Base-by-base conservation (phyloP, 1,140 invertebrate species). In the Caerostris extrusa region DNA sequence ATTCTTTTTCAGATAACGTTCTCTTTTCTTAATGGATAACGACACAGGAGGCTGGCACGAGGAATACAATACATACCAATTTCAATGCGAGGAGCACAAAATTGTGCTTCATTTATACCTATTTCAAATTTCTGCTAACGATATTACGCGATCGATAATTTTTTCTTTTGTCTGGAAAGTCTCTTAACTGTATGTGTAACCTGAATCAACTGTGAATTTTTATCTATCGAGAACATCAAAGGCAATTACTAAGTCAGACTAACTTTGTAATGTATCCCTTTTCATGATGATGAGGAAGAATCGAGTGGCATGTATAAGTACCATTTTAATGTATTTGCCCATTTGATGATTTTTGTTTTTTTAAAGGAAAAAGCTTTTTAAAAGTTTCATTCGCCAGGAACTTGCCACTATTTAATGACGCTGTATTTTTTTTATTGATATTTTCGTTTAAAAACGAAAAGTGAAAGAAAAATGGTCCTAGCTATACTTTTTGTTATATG, bases 271-370 rank as follows among this genome's bases (percentile, higher is more conserved):
- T 83, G 17, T 83, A 83, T n/a, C 56, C 34, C 53, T 56, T 83
- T 57, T 57, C 8, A 6, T 53, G 57, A 4, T n/a, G 34, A 17
- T 6, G 57, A 5, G n/a, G n/a, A 58, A 19, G 50, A 77, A 19
- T 8, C 53, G 57, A 19, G 7, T 7, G 82, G 1, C 56, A 56
- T 56, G 56, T 56, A n/a, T 83, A 83, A 83, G 82, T 83, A 19
- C 53, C 82, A 83, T 19, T 83, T 57, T 83, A 83, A 83, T 83
- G 82, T 17, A 53, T 56, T 83, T 83, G 2, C 17, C 17, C 12
- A n/a, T 83, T n/a, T 57, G 82, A 83, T 83, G 6, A 4, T 83
- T 83, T 83, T 58, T n/a, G n/a, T n/a, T n/a, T n/a, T n/a, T 58
- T 83, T 83, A 50, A 3, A 14, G 14, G 50, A 12, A 10, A 77